Base-by-base conservation (phyloP, 2,888 invertebrate genomes). In the Amblyjoppa fuscipennis region DNA sequence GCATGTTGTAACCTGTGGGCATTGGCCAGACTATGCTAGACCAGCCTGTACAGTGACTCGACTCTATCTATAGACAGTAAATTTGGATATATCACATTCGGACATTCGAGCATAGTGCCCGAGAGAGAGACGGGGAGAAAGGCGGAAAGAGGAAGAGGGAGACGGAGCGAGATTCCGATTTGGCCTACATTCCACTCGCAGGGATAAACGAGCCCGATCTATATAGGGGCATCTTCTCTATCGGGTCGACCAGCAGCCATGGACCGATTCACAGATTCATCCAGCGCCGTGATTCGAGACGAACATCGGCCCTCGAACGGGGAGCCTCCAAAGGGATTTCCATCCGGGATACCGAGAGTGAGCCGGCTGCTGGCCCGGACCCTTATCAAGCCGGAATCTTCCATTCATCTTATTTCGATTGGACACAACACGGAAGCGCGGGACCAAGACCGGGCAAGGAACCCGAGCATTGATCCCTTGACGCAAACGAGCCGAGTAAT, bases 151-250 rank as follows among this genome's bases (percentile, higher is more conserved):
- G 34, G 31, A 45, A 3, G 13, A 11, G 16, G 0, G 45, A 16
- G 45, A 16, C 13, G 45, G 45, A 45, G 11, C 16, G 45, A 13
- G 13, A 45, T 45, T 45, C 45, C 45, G 45, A 45, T 69, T 83
- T 83, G 85, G 69, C 85, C 85, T 74, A 86, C 77, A 86, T 86
- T 66, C 70, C 77, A 80, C 45, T 80, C 73, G 71, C 51, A 74
- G 53, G 69, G 28, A 70, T 31, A 59, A 59, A 38, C 38, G 61
- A 68, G 77, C n/a, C 66, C 56, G 53, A 28, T 20, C 13, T 49
- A 82, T 49, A 28, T 74, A 56, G 56, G 75, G 69, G 9, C 73
- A 53, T 66, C 31, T 34, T 61, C 61, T 75, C 71, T 75, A 80
- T 80, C 41, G 34, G 78, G 59, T 79, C 59, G 25, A 73, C 56